Percentiles rank a stretch among this genome's conserved stretches.
Evolutionary conservation across 2,113 vertebrate genomes (phyloP).

Genomic region (Rutilus rutilus): DNA sequence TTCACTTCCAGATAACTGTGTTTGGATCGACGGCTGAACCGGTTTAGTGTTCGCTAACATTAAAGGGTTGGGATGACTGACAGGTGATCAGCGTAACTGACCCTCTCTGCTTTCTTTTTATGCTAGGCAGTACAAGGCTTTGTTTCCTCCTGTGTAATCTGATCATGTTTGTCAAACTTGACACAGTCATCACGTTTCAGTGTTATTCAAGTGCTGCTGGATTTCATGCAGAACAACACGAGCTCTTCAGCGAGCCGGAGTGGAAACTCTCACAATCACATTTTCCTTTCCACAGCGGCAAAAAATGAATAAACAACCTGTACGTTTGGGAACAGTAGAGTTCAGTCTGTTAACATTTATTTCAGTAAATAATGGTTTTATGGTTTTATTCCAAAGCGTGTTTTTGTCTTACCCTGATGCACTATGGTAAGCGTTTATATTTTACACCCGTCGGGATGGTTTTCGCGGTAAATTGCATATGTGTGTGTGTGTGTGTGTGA

Average conservation of each 20-base stretch:
- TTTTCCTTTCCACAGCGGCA: neutral
- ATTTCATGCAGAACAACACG: neutral
- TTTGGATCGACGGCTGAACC: neutral
- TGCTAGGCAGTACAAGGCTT: neutral
- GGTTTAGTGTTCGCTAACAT: neutral
- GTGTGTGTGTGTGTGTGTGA: no score
- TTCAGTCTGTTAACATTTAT: no score
- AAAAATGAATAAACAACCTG: neutral
- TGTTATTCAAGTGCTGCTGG: no score
- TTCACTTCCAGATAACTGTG: constrained; percentile 13
- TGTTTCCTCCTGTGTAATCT: neutral
- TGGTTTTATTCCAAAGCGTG: no score
- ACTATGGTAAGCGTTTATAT: no score
- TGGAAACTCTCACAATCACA: neutral
- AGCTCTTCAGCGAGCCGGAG: neutral
- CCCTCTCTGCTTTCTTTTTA: neutral
- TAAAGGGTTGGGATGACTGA: neutral
- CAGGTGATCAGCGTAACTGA: neutral
- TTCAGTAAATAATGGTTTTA: no score
- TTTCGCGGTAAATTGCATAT: no score
- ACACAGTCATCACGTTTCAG: no score
- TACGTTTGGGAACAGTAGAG: neutral
- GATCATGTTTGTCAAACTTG: neutral
- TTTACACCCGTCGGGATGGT: no score
- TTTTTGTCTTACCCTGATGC: no score